These are phyloP conservation scores for Takifugu rubripes DNA, from an alignment of 2,797 vertebrate species.

Conservation along the genomic window DNA sequence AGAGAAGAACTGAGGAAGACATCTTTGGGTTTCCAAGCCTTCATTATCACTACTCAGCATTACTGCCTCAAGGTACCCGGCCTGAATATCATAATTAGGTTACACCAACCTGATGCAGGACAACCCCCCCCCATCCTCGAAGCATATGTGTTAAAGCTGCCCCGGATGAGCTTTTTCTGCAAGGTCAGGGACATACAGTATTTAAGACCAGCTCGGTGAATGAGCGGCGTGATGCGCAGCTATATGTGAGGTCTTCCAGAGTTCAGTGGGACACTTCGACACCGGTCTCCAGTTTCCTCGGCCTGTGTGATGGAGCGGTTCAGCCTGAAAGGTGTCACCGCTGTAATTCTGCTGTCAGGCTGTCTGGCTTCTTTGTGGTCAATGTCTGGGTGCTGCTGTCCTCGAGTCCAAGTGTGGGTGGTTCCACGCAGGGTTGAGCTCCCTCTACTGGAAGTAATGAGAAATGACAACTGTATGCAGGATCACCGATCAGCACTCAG, in stretches of 20 bases:
- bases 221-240: constrained; percentile 8
- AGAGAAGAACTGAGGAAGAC: constrained; percentile 81
- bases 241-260: constrained; percentile 32
- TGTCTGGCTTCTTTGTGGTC: constrained; percentile 50
- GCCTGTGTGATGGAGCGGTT: constrained; percentile 28
- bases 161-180: neutral
- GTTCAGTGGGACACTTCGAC: constrained; percentile 53
- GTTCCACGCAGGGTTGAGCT: constrained; percentile 25
- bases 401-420: neutral
- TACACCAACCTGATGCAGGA: neutral
- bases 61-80: constrained; percentile 78
- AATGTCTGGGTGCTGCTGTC: constrained; percentile 47
- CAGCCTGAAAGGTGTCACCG: constrained; percentile 26
- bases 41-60: constrained; percentile 88
- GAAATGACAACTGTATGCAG: neutral
- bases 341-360: constrained; percentile 27
- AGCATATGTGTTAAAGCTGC: neutral
- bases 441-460: constrained; percentile 51
- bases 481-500: neutral
- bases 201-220: constrained; percentile 34
- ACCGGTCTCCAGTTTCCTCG: constrained; percentile 17
- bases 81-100: constrained; percentile 2
- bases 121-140: too few relatives aligned
- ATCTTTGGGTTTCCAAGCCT: constrained; percentile 82
- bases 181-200: constrained; percentile 27